phyloP scores from a whole-genome alignment of 2,797 vertebrate genomes.

The Passerculus sandwichensis region DNA sequence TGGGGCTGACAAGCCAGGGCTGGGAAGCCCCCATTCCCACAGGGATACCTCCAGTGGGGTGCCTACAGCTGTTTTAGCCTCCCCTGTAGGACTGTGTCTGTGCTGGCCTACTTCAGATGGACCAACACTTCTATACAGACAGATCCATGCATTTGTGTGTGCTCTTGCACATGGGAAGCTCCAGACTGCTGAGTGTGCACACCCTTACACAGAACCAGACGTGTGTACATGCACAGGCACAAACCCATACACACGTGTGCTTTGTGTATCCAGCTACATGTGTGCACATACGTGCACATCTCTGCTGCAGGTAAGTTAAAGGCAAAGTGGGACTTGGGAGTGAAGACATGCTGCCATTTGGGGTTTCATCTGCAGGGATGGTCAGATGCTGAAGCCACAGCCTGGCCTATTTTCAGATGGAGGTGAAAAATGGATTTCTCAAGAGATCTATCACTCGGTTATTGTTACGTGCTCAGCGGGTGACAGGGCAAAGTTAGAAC shows the following conservation, averaged over 20 bases:
- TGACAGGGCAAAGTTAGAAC: background rate
- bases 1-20: background rate
- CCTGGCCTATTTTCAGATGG: background rate
- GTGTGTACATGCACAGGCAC: fast-evolving
- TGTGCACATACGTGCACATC: fast-evolving
- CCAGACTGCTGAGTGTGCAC: too few relatives aligned
- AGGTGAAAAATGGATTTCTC: background rate
- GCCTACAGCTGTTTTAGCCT: background rate
- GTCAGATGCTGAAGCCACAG: background rate
- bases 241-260: background rate
- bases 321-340: background rate
- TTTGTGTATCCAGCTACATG: background rate
- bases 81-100: background rate
- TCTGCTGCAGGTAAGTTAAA: background rate
- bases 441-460: background rate
- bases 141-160: background rate
- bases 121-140: background rate
- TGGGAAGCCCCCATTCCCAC: background rate
- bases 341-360: background rate
- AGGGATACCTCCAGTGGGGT: background rate
- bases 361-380: background rate
- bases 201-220: fast-evolving
- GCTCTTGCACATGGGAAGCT: background rate
- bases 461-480: background rate
- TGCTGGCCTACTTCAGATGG: background rate